phyloP scores from a whole-genome alignment of 2,797 vertebrate genomes.

The Coendou prehensilis region DNA sequence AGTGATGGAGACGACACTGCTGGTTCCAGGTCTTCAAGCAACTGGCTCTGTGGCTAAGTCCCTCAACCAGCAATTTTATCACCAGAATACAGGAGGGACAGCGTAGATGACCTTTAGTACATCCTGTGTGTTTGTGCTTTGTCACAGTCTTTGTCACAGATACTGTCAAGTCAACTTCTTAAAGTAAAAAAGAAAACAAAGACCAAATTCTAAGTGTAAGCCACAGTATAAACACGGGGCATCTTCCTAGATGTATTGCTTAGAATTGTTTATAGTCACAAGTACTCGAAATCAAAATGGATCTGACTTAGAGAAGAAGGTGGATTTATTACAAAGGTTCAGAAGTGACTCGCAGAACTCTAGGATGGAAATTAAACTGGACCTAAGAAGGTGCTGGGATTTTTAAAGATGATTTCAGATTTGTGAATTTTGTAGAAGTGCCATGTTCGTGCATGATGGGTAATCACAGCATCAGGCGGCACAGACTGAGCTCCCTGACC shows the following conservation, averaged over 20 bases:
- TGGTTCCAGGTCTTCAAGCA: background rate
- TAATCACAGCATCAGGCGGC: slow-evolving; percentile 76
- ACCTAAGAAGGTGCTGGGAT: slow-evolving; percentile 58
- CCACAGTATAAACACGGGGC: background rate
- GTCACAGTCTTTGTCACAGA: slow-evolving; percentile 38
- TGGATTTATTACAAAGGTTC: background rate
- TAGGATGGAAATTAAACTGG: slow-evolving; percentile 43
- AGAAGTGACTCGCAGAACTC: slow-evolving; percentile 28
- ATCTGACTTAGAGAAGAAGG: slow-evolving; percentile 5
- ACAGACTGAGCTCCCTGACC: slow-evolving; percentile 68
- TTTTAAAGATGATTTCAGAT: slow-evolving; percentile 75
- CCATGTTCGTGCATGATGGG: slow-evolving; percentile 80
- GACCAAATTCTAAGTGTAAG: background rate
- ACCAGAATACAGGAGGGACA: slow-evolving; percentile 14
- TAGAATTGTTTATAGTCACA: background rate
- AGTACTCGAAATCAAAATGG: slow-evolving; percentile 15
- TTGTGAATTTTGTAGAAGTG: slow-evolving; percentile 79
- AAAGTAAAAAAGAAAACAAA: background rate
- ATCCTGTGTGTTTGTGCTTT: background rate
- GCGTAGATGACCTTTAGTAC: slow-evolving; percentile 24
- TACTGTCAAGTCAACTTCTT: slow-evolving; percentile 2
- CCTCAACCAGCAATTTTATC: slow-evolving; percentile 32
- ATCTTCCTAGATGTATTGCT: background rate
- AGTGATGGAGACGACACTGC: background rate
- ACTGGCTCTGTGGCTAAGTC: background rate